phyloP scores from a whole-genome alignment of 1,140 invertebrate species.

The Leptinotarsa texana region DNA sequence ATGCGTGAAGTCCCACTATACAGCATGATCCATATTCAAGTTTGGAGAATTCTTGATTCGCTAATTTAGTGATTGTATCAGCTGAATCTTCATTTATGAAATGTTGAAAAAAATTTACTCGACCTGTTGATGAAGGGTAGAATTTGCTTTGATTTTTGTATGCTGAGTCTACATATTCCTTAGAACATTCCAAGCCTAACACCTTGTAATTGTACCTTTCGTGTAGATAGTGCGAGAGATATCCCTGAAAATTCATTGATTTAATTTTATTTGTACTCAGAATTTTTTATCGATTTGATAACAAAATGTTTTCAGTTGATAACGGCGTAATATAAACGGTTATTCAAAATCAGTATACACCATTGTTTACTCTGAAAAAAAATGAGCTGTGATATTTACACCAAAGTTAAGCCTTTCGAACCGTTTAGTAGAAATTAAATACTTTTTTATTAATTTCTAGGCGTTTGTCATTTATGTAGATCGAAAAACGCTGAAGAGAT shows the following conservation, averaged over 20 bases:
- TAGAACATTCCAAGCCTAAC: constrained; percentile 73
- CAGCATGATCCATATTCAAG: constrained; percentile 51
- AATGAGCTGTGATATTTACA: too few relatives aligned
- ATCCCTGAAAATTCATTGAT: constrained; percentile 61
- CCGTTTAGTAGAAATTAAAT: too few relatives aligned
- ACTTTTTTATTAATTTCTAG: too few relatives aligned
- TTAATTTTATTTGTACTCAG: too few relatives aligned
- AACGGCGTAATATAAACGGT: too few relatives aligned
- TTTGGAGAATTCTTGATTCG: constrained; percentile 55
- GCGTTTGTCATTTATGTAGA: too few relatives aligned
- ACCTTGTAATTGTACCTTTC: constrained; percentile 68
- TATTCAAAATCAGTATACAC: too few relatives aligned
- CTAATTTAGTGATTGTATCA: constrained; percentile 55
- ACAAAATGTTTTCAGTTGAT: too few relatives aligned
- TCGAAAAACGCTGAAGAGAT: too few relatives aligned
- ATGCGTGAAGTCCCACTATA: constrained; percentile 78
- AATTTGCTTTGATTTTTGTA: constrained; percentile 63
- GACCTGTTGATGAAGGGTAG: constrained; percentile 57
- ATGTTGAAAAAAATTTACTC: constrained; percentile 64
- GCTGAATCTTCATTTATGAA: constrained; percentile 60
- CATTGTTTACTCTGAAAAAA: too few relatives aligned
- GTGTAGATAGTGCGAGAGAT: constrained; percentile 72
- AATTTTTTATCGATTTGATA: too few relatives aligned
- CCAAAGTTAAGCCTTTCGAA: too few relatives aligned
- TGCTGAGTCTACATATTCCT: constrained; percentile 66